Base-by-base conservation (phyloP, 64 coral and sea anemone genomes). In the Catalaphyllia jardinei region DNA sequence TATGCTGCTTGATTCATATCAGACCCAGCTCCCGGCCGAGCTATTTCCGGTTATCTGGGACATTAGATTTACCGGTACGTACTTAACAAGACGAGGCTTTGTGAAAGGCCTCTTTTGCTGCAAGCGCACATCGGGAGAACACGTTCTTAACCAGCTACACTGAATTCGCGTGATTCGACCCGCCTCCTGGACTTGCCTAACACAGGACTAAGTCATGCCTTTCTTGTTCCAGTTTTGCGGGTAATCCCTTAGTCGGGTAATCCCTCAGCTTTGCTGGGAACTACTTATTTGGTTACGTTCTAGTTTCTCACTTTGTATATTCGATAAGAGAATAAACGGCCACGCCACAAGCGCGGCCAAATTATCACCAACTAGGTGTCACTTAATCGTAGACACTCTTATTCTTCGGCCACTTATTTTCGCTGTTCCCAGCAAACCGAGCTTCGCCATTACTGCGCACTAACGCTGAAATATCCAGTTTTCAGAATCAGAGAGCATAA, bases 401-500 rank as follows among this genome's bases (percentile, higher is more conserved):
- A n/a, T n/a, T n/a, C n/a, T n/a, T n/a, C 13, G 4, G 62, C 18
- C 62, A 65, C 13, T 65, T 65, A 65, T 65, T 65, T 65, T 65
- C 62, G 62, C 62, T 65, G 62, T 65, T 65, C 62, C 62, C 62
- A 65, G 62, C 62, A 65, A 65, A n/a, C n/a, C n/a, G n/a, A n/a
- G n/a, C n/a, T n/a, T n/a, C n/a, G n/a, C n/a, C n/a, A n/a, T n/a
- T n/a, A 65, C 62, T 65, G 62, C 62, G 62, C 62, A 65, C 62
- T 65, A 65, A 4, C 62, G 62, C 62, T 65, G 62, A 65, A 65
- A 65, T 65, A 65, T 65, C 62, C 62, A 65, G 62, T 16, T 65
- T 65, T 6, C 18, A 65, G 62, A 65, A 65, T 65, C 62, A 65
- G 62, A 65, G 62, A 65, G 62, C 50, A 52, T 52, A 52, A 52